Percentiles rank a stretch among this genome's conserved stretches.
Conservation (phyloP, 2,888 invertebrate genomes). For the Cheilosia vulpina region DNA sequence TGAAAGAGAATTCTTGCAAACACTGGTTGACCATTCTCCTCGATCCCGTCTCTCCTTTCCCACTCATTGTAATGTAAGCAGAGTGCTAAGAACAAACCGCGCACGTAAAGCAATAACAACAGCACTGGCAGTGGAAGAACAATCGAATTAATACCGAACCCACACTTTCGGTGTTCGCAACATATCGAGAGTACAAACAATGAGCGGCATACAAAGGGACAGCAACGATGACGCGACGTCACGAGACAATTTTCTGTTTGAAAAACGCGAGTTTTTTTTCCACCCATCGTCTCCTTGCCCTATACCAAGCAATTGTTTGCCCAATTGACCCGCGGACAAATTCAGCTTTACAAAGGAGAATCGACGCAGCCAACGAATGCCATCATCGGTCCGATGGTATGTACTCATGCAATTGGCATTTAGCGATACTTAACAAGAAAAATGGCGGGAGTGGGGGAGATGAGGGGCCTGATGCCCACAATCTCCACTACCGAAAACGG, state of each 20-base stretch:
- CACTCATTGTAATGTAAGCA: not conserved
- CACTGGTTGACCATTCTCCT: conserved; percentile 38
- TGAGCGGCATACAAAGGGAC: conserved; percentile 2
- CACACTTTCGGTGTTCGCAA: conserved; percentile 57
- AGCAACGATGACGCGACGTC: not conserved
- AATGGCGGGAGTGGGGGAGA: not conserved
- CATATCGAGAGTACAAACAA: not conserved
- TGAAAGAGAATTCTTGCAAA: conserved; percentile 6
- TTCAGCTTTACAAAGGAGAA: conserved; percentile 43
- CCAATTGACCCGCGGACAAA: conserved; percentile 51
- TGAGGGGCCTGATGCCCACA: conserved; percentile 4
- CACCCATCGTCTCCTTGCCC: conserved; percentile 26
- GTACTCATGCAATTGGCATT: conserved; percentile 72
- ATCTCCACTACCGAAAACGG: not conserved
- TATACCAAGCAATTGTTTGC: conserved; percentile 56
- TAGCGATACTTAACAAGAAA: conserved; percentile 69
- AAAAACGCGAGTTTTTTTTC: conserved; percentile 54
- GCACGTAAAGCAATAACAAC: conserved; percentile 1
- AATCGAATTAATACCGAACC: conserved; percentile 49
- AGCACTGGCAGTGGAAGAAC: conserved; percentile 1
- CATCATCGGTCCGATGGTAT: conserved; percentile 25
- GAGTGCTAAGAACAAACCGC: not conserved
- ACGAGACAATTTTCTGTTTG: conserved; percentile 53
- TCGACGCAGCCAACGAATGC: conserved; percentile 21
- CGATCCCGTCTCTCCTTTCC: not conserved